A percentile compares a stretch with the other conserved stretches of the same genome.
These are phyloP conservation scores for Ginglymostoma cirratum DNA, from an alignment of 2,113 vertebrate species.

Conservation along the genomic window DNA sequence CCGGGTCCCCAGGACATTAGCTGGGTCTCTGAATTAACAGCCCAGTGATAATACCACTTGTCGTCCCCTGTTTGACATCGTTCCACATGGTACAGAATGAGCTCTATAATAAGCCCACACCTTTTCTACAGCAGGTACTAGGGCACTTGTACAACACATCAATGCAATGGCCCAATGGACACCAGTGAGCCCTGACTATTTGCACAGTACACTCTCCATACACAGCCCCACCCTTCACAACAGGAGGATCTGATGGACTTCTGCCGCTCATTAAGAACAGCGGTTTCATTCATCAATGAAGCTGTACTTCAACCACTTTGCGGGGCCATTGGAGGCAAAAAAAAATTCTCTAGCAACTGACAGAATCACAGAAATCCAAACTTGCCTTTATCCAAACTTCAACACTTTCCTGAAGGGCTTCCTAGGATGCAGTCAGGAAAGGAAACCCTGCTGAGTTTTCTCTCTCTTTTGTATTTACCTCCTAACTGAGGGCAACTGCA, in stretches of 20 bases:
- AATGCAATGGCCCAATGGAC: background rate
- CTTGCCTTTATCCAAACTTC: background rate
- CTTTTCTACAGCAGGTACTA: background rate
- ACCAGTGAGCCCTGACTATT: background rate
- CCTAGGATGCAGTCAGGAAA: background rate
- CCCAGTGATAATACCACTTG: no score
- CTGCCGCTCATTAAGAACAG: background rate
- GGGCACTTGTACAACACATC: background rate
- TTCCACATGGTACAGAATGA: background rate
- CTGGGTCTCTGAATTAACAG: no score
- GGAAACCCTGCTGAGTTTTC: background rate
- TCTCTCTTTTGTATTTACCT: background rate
- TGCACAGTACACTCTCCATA: background rate
- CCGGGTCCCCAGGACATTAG: no score
- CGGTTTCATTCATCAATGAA: background rate
- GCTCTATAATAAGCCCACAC: background rate
- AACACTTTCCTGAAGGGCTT: background rate
- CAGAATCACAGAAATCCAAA: background rate
- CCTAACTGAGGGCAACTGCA: background rate
- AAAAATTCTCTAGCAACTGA: background rate
- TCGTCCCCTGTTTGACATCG: background rate
- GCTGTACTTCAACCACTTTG: background rate
- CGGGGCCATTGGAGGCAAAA: background rate
- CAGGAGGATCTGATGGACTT: background rate
- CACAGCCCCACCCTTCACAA: background rate